Conservation (phyloP, 1,140 invertebrate species). For the Zaprionus vittiger region DNA sequence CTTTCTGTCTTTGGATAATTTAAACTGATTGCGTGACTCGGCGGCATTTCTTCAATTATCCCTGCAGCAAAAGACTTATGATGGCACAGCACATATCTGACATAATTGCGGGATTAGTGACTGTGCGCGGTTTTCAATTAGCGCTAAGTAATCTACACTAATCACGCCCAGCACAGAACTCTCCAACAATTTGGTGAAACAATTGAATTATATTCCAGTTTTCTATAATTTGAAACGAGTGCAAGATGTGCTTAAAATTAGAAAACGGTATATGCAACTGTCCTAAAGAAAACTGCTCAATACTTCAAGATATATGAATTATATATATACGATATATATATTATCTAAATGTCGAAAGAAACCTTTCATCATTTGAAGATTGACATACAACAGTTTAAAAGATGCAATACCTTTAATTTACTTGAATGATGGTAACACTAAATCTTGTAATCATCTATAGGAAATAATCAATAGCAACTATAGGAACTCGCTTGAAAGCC, state of each 20-base stretch:
- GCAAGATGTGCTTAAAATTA: slow-evolving; percentile 23
- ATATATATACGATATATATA: too few species aligned
- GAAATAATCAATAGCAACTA: neutral
- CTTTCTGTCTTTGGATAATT: slow-evolving; percentile 59
- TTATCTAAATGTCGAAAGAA: too few species aligned
- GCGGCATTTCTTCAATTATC: slow-evolving; percentile 58
- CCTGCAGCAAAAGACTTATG: slow-evolving; percentile 60
- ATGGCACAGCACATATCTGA: slow-evolving; percentile 59
- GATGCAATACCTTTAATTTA: too few species aligned
- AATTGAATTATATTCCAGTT: slow-evolving; percentile 42
- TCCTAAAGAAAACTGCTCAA: too few species aligned
- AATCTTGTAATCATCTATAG: too few species aligned
- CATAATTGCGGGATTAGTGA: slow-evolving; percentile 64
- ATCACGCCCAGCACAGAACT: slow-evolving; percentile 49
- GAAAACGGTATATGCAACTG: too few species aligned
- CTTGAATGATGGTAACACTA: too few species aligned
- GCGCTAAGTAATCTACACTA: slow-evolving; percentile 51
- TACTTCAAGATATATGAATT: too few species aligned
- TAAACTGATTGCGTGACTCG: slow-evolving; percentile 75
- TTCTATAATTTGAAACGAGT: slow-evolving; percentile 51
- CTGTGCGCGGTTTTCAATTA: slow-evolving; percentile 60
- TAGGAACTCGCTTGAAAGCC: neutral
- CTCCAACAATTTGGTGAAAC: slow-evolving; percentile 35
- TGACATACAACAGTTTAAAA: too few species aligned
- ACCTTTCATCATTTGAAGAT: too few species aligned